Conservation (phyloP, 92 coral and sea anemone genomes). For the Bergia puertoricense region DNA sequence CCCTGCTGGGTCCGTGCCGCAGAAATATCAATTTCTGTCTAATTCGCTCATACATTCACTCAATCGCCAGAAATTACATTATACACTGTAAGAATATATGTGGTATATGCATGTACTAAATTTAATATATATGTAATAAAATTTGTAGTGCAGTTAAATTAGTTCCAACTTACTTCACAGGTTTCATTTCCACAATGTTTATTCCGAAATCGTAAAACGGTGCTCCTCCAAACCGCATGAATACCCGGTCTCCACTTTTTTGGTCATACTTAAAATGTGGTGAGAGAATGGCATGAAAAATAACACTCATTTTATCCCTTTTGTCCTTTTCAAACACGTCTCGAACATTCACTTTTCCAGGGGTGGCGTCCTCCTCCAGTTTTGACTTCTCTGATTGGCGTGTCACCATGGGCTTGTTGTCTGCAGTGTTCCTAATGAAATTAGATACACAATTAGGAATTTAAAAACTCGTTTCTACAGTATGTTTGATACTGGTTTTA, state of each 20-base stretch:
- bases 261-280: neutral
- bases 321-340: neutral
- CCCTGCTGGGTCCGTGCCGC: no score
- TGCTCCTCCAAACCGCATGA: conserved; percentile 14
- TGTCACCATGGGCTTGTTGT: neutral
- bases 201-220: neutral
- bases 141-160: neutral
- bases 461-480: neutral
- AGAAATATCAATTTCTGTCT: no score
- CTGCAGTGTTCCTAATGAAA: neutral
- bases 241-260: neutral
- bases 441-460: neutral
- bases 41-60: no score
- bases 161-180: neutral
- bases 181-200: conserved; percentile 10
- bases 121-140: neutral
- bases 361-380: neutral
- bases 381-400: neutral
- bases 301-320: neutral
- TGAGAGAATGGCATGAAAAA: neutral
- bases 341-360: neutral
- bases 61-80: no score
- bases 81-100: no score
- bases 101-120: no score
- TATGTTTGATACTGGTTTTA: neutral